Conservation (phyloP, 1,140 invertebrate species). For the Drosophila yakuba region DNA sequence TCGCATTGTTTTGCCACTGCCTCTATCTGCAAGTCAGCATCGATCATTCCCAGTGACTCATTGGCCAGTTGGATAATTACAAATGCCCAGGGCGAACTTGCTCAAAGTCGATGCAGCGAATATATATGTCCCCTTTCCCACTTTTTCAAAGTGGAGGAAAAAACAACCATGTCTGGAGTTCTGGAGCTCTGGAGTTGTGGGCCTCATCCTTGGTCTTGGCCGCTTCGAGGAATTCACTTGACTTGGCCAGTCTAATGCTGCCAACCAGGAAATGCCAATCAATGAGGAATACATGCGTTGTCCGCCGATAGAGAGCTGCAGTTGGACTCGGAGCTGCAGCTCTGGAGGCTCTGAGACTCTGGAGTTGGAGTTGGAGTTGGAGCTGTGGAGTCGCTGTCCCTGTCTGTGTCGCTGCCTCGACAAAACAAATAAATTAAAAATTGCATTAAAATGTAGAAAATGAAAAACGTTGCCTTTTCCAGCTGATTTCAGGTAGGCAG, state of each 20-base stretch:
- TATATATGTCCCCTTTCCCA: constrained; percentile 4
- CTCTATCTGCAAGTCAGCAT: constrained; percentile 69
- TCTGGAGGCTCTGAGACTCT: neutral
- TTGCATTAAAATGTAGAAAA: constrained; percentile 83
- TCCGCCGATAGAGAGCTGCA: constrained; percentile 33
- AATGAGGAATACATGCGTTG: constrained; percentile 79
- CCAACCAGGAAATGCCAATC: constrained; percentile 84
- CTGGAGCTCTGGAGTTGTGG: constrained; percentile 11
- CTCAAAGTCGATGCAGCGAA: constrained; percentile 16
- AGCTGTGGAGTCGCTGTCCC: constrained; percentile 12
- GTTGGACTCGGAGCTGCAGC: neutral
- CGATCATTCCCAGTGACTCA: constrained; percentile 51
- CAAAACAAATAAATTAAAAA: constrained; percentile 84
- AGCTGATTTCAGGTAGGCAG: constrained; percentile 66
- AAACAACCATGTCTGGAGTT: constrained; percentile 15
- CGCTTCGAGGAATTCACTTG: constrained; percentile 80
- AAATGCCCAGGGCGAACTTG: constrained; percentile 24
- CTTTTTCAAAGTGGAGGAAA: neutral
- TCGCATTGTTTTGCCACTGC: constrained; percentile 34
- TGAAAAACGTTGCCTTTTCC: constrained; percentile 81
- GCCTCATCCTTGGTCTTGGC: constrained; percentile 46
- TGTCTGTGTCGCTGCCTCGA: constrained; percentile 41
- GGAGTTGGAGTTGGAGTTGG: constrained; percentile 5
- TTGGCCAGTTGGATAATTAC: constrained; percentile 55
- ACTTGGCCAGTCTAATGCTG: constrained; percentile 76